Conservation (phyloP, 2,888 invertebrate genomes). For the Piscicola geometra region DNA sequence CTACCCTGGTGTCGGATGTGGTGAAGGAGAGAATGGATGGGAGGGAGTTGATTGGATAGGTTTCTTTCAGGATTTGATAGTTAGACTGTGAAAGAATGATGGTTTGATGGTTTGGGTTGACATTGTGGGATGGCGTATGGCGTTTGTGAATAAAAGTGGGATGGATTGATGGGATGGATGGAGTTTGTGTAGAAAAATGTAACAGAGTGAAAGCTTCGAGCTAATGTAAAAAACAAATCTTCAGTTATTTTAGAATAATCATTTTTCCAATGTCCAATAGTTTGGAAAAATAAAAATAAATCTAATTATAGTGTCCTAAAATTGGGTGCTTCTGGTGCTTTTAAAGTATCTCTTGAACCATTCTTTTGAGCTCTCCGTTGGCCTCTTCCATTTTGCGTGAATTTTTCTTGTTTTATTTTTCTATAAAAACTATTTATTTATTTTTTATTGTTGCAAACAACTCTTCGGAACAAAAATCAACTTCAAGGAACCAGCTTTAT, state of each 20-base stretch:
- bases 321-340: too few relatives aligned
- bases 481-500: too few relatives aligned
- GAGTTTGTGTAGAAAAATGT: too few relatives aligned
- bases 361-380: too few relatives aligned
- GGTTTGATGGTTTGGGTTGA: neutral
- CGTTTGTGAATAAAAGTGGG: neutral
- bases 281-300: too few relatives aligned
- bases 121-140: neutral
- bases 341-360: too few relatives aligned
- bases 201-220: neutral
- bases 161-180: neutral
- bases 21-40: neutral
- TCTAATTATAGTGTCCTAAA: neutral
- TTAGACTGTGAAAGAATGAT: neutral
- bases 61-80: neutral
- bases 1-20: neutral
- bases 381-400: too few relatives aligned
- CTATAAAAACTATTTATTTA: too few relatives aligned
- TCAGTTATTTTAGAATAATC: neutral
- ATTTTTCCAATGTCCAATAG: too few relatives aligned
- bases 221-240: neutral
- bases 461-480: too few relatives aligned
- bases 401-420: too few relatives aligned
- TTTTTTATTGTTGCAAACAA: too few relatives aligned
- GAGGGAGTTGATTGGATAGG: neutral